Evolutionary conservation across 2,797 vertebrate genomes (phyloP).

Genomic region (Decapterus maruadsi): DNA sequence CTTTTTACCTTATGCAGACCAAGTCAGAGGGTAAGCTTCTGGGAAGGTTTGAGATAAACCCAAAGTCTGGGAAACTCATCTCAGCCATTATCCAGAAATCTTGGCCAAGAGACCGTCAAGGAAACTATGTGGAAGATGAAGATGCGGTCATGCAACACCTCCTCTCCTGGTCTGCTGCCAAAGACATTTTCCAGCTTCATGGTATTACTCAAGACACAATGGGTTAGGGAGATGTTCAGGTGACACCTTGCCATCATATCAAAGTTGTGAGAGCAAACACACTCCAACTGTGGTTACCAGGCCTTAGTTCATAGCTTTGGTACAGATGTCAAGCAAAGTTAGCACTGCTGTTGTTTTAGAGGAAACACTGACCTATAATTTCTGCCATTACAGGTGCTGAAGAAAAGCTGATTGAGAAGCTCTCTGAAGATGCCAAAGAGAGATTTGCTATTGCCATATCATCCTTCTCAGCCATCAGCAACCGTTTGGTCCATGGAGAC

Average conservation of each 20-base stretch:
- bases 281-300: too few relatives aligned
- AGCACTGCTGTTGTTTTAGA: background rate
- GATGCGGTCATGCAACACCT: conserved; percentile 86
- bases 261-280: background rate
- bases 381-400: conserved; percentile 80
- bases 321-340: background rate
- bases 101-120: conserved; percentile 85
- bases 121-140: conserved; percentile 51
- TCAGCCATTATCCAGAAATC: conserved; percentile 91
- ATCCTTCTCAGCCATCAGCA: conserved; percentile 68
- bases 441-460: conserved; percentile 83
- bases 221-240: background rate
- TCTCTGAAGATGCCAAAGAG: conserved; percentile 82
- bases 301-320: background rate
- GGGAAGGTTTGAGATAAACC: conserved; percentile 53
- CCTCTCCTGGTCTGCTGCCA: conserved; percentile 88
- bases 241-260: background rate
- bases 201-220: conserved; percentile 75
- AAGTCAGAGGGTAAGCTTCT: conserved; percentile 79
- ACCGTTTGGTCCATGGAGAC: conserved; percentile 72
- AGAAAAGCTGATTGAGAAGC: conserved; percentile 75
- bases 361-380: background rate
- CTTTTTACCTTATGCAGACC: conserved; percentile 56
- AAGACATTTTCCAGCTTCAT: conserved; percentile 86
- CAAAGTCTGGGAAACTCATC: conserved; percentile 88